Evolutionary conservation across 2,797 vertebrate genomes (phyloP).

Genomic region (Bradypodion pumilum): DNA sequence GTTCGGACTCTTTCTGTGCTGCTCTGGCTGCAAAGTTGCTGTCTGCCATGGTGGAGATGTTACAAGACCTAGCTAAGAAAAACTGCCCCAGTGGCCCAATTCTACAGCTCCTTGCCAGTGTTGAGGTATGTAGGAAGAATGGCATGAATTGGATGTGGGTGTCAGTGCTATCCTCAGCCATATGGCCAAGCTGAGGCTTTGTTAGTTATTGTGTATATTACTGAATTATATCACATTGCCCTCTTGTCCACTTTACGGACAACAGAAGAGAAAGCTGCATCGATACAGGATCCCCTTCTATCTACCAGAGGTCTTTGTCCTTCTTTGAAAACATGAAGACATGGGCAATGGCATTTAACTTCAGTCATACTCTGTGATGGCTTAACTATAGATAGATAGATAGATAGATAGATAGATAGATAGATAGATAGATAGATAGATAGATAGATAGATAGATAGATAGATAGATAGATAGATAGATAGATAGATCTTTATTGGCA

Average conservation of each 20-base stretch:
- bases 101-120: constrained; percentile 67
- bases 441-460: too few species aligned
- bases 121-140: constrained; percentile 63
- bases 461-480: too few species aligned
- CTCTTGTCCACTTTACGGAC: not conserved
- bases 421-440: too few species aligned
- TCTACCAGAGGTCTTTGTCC: not conserved
- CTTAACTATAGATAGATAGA: too few species aligned
- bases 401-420: too few species aligned
- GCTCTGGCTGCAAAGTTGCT: constrained; percentile 65
- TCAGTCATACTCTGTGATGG: not conserved
- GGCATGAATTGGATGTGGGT: not conserved
- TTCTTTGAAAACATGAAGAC: not conserved
- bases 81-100: constrained; percentile 65
- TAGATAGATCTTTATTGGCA: too few species aligned
- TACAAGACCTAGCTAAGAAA: constrained; percentile 46
- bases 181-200: not conserved
- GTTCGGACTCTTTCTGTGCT: constrained; percentile 71
- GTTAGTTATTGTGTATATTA: not conserved
- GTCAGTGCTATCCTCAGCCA: not conserved
- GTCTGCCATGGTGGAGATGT: constrained; percentile 70
- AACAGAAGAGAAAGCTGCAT: not conserved
- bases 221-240: not conserved
- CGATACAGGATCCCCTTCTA: not conserved
- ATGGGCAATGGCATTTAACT: not conserved